Evolutionary conservation across 2,888 invertebrate species (phyloP).

Genomic region (Amblyjoppa proteus): DNA sequence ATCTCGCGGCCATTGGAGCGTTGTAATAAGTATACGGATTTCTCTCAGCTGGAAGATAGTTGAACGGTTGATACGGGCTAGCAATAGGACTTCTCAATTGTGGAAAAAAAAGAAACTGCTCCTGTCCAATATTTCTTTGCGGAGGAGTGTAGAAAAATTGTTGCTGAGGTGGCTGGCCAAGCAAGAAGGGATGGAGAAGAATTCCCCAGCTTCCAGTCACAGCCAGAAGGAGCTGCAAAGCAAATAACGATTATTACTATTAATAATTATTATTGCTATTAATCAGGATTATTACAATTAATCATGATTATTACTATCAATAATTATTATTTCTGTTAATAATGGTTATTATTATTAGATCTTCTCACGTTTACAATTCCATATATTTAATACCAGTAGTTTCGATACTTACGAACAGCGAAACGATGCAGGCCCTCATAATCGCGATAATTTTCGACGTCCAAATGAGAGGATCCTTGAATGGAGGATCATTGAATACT

Average conservation of each 20-base stretch:
- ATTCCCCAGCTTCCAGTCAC: constrained; percentile 47
- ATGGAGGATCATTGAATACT: constrained; percentile 11
- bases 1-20: constrained; percentile 1
- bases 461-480: constrained; percentile 18
- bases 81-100: constrained; percentile 19
- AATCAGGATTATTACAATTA: not conserved
- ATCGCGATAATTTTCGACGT: not conserved
- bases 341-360: not conserved
- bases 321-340: too few species aligned
- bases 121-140: constrained; percentile 22
- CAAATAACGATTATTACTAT: constrained; percentile 15
- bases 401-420: constrained; percentile 42
- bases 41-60: constrained; percentile 45
- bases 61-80: constrained; percentile 41
- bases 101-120: constrained; percentile 62
- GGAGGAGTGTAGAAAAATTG: constrained; percentile 60
- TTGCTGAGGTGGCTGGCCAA: constrained; percentile 49
- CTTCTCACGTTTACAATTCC: not conserved
- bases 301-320: too few species aligned
- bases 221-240: constrained; percentile 63
- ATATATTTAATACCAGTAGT: not conserved
- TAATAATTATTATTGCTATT: too few species aligned
- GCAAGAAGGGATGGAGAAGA: constrained; percentile 57
- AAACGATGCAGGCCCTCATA: constrained; percentile 37
- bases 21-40: constrained; percentile 8